Percentiles rank a stretch among this genome's conserved stretches.
Conservation (phyloP, 2,797 vertebrate species). For the Tympanoctomys barrerae region DNA sequence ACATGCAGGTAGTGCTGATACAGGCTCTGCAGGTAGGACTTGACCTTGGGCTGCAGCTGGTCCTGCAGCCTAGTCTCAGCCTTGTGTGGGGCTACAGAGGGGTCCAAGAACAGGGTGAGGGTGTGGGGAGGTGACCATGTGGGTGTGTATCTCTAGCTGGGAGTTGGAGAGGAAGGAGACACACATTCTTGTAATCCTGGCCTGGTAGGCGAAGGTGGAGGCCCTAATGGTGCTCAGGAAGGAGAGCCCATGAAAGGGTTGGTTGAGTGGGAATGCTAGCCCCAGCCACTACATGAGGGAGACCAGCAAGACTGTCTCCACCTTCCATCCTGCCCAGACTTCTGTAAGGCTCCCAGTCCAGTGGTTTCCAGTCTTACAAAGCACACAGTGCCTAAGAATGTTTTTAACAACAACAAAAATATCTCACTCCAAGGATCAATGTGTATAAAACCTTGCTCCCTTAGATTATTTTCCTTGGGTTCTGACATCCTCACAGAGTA, state of each 20-base stretch:
- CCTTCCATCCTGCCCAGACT: not conserved
- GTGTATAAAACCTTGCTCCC: slow-evolving; percentile 18
- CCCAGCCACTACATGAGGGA: not conserved
- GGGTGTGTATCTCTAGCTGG: too few relatives aligned
- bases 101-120: too few relatives aligned
- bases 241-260: too few relatives aligned
- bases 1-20: not conserved
- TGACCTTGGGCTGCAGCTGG: not conserved
- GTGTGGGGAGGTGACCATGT: too few relatives aligned
- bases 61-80: not conserved
- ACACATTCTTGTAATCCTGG: not conserved
- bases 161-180: too few relatives aligned
- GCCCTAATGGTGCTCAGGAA: not conserved
- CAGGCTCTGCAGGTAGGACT: not conserved
- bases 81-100: too few relatives aligned
- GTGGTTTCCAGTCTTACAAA: not conserved
- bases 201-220: not conserved
- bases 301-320: not conserved
- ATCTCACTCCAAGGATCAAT: not conserved
- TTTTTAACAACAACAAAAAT: not conserved
- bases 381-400: not conserved
- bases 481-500: not conserved
- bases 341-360: not conserved
- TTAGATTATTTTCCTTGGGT: slow-evolving; percentile 40
- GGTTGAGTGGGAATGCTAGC: not conserved